Evolutionary conservation across 2,113 vertebrate species (phyloP), one percentile per base, ranked within the genome.

Genomic region (Pollachius pollachius): DNA sequence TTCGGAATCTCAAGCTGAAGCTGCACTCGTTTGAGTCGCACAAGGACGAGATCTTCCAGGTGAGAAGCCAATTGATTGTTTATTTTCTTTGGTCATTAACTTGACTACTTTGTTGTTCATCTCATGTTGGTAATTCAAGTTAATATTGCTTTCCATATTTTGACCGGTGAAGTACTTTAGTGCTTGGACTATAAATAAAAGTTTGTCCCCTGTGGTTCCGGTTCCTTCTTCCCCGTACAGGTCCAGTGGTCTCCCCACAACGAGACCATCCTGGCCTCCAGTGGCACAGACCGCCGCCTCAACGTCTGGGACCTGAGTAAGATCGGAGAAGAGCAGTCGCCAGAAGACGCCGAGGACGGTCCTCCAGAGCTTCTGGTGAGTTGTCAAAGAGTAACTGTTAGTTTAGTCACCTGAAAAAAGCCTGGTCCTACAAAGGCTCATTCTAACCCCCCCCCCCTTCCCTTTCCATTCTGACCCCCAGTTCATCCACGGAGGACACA

Each of bases 221-320:
- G 59, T 18, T 6, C 16, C 37, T 17, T 0, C 27, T 6, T 23
- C 19, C 65, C 15, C 17, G 13, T 27, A 69, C 83, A 98, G 97
- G 97, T 99, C 75, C 97, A 99, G 86, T 99, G 97, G 97, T 99
- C 97, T 34, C 97, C 97, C 75, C 97, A 99, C 75, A 99, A 99
- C 15, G 96, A 99, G 90, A 99, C 97, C 23, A 99, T 99, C 63
- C 82, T 99, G 87, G 97, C 97, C 75, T 99, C 97, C 74, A 99
- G 97, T 72, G 97, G 97, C 75, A 99, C 97, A 0, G 97, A 99
- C 91, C 93, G 97, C 34, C 92, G 97, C 71, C 92, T 99, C 72
- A 99, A 99, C 9, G 96, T 99, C 0, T 99, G 97, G 97, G 97
- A 99, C 84, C 93, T 99, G 85, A 99, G 97, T 91, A 99, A 99